Base-by-base conservation (phyloP, 2,113 vertebrate genomes). In the Ptilonorhynchus violaceus region DNA sequence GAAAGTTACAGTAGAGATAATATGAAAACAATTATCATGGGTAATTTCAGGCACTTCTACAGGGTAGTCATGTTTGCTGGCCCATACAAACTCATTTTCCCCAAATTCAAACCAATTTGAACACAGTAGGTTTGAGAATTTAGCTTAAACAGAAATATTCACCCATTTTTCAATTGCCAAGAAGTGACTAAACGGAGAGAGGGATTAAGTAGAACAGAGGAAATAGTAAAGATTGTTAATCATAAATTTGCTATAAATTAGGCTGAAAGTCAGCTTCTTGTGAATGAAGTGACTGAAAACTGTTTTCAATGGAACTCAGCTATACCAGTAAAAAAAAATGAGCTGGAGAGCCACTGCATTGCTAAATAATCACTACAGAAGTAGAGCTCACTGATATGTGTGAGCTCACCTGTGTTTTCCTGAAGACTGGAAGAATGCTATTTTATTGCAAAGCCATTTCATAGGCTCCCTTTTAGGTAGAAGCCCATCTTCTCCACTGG, bases 41-140 rank as follows among this genome's bases (percentile, higher is more conserved):
- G 52, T 60, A 80, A 93, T 95, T 96, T 88, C 88, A 94, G 92
- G 76, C 49, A n/a, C 50, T 94, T 95, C 89, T 89, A n/a, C 13
- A 64, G 62, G 17, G 42, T 37, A 92, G 62, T 35, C 47, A 18
- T 58, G 31, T 86, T 90, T 59, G 23, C 72, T 88, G 60, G 59
- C 16, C 46, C 62, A 13, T 46, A 67, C 7, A 4, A 70, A 75
- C 7, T 46, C 16, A 33, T 92, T 88, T 96, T 67, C n/a, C 25
- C 55, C 39, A 75, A 90, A 76, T 86, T 76, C 62, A 79, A 77
- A 44, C 1, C 4, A 28, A 50, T 79, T 49, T 60, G n/a, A 72
- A 37, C 35, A n/a, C 0, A 1, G 66, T 25, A 39, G 5, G 24
- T 75, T 85, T 41, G 56, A 82, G 27, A 82, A 10, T 49, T 91